A percentile compares a stretch with the other conserved stretches of the same genome.
Conservation (phyloP, 1,140 invertebrate genomes). For the Cotesia vestalis region DNA sequence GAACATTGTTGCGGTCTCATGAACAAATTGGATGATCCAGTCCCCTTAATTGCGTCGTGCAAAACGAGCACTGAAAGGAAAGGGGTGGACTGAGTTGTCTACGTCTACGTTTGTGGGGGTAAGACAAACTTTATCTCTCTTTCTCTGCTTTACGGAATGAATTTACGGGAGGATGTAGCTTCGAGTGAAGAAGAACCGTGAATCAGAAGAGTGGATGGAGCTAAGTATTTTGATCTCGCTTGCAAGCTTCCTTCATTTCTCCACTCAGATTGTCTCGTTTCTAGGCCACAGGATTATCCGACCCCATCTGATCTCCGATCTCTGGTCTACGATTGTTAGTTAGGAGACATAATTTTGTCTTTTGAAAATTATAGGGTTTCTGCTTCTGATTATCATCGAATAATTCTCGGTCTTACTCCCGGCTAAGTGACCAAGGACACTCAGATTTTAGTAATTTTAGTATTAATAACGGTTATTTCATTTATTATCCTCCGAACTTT, state of each 20-base stretch:
- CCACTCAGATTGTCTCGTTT: neutral
- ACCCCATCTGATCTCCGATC: neutral
- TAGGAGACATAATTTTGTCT: constrained; percentile 22
- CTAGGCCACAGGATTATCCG: constrained; percentile 34
- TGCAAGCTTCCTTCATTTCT: constrained; percentile 6
- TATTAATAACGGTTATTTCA: neutral
- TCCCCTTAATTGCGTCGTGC: constrained; percentile 38
- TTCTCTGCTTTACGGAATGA: too few relatives aligned
- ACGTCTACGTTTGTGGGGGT: too few relatives aligned
- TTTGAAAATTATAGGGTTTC: neutral
- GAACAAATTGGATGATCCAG: constrained; percentile 39
- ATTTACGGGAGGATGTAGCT: too few relatives aligned
- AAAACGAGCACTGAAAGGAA: constrained; percentile 19
- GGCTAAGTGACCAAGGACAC: too few relatives aligned
- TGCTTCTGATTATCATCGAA: neutral
- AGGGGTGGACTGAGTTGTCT: too few relatives aligned
- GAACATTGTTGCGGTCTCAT: constrained; percentile 40
- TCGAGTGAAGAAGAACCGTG: neutral
- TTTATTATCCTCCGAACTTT: neutral
- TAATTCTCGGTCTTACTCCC: neutral
- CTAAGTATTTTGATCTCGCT: constrained; percentile 21
- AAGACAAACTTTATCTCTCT: too few relatives aligned
- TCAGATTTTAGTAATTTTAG: neutral
- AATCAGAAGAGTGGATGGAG: neutral
- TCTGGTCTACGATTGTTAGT: constrained; percentile 5